Base-by-base conservation (phyloP, 2,888 invertebrate genomes). In the Drosophila setosimentum region DNA sequence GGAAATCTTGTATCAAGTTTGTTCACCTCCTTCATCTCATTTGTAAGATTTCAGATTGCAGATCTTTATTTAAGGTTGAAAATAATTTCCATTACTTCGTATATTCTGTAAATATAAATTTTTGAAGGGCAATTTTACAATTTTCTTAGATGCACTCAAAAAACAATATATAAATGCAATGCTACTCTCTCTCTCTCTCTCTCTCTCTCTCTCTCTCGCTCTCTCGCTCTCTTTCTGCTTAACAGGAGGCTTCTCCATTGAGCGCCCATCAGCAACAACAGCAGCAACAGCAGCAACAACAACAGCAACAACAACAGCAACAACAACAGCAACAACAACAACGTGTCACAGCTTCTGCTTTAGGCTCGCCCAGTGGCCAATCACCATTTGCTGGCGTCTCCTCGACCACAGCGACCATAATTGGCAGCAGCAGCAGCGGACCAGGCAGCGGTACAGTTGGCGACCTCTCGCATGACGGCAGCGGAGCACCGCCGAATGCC, bases 181-280 rank as follows among this genome's bases (percentile, higher is more conserved):
- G 59, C 48, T n/a, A 35, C 42, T 57, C 6, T 53, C 24, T 55
- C n/a, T 37, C 49, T 29, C 10, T 42, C 54, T 57, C 49, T 35
- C 63, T 66, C 50, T 73, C 45, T 18, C 58, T 53, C 64, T 59
- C 30, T 45, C 30, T 64, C 73, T 24, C 24, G 50, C 53, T 29
- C 6, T 59, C 8, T 63, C 21, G 58, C 13, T 48, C 55, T 33
- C 6, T 59, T 5, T 66, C 21, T n/a, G 24, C 45, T 24, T 37
- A 13, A 32, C 50, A 92, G 93, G 93, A 92, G 85, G 87, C 92
- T 86, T 92, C 92, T 91, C 93, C 92, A 82, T 75, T 92, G 82
- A 93, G 91, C 84, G 82, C 83, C 82, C 92, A 91, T 83, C 92
- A 91, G 76, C 91, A 80, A 11, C 76, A 87, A 62, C 78, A 71